Evolutionary conservation across 1,140 invertebrate genomes (phyloP).

Genomic region (Helicoverpa armigera): DNA sequence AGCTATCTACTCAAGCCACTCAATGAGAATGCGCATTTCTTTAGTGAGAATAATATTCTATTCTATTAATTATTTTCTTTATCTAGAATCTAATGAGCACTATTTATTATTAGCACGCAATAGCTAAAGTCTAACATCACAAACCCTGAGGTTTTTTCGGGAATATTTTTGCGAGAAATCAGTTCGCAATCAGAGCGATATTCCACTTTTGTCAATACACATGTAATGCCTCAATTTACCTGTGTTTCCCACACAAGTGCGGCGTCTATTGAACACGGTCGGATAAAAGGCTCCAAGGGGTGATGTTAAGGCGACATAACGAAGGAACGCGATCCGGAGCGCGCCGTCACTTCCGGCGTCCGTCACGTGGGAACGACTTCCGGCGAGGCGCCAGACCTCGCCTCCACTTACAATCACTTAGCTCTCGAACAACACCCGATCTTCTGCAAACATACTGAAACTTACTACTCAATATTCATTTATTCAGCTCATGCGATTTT

Average conservation of each 20-base stretch:
- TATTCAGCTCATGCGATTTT: conserved; percentile 35
- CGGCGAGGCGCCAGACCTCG: conserved; percentile 78
- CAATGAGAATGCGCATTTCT: neutral
- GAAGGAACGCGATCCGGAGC: conserved; percentile 77
- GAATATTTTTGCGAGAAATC: neutral
- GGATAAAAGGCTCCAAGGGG: conserved; percentile 68
- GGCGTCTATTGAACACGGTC: conserved; percentile 36
- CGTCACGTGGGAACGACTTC: conserved; percentile 84
- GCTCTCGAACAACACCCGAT: conserved; percentile 65
- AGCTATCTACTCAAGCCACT: conserved; percentile 15
- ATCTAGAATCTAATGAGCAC: neutral
- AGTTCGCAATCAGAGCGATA: neutral
- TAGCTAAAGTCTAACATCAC: no score
- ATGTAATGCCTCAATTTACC: conserved; percentile 33
- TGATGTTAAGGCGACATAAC: conserved; percentile 67
- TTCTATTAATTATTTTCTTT: neutral
- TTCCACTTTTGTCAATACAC: neutral
- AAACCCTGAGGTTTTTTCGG: neutral
- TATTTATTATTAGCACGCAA: neutral
- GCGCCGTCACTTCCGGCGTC: conserved; percentile 77
- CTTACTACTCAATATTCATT: conserved; percentile 37
- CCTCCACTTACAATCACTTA: conserved; percentile 84
- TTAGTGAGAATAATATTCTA: neutral
- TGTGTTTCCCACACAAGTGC: conserved; percentile 30
- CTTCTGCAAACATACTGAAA: conserved; percentile 63